Evolutionary conservation across 2,888 invertebrate species (phyloP), one percentile per base, ranked within the genome.

Genomic region (Biston stratarius): DNA sequence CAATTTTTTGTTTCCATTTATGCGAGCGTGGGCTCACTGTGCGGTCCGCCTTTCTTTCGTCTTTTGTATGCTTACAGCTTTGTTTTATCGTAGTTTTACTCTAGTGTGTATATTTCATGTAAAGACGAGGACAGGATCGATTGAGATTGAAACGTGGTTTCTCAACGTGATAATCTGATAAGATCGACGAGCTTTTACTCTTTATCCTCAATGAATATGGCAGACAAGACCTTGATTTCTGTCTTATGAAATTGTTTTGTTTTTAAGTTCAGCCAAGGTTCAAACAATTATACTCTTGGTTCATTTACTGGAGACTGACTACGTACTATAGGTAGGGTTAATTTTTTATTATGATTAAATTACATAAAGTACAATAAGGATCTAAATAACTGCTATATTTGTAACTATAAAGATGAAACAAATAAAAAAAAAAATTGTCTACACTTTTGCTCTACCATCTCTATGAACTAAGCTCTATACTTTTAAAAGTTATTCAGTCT

Each of bases 171-270:
- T 76, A 48, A 61, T 60, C 69, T 61, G 73, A 76, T 76, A 48
- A 61, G 9, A 74, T 62, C 57, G 71, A 81, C 55, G 73, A 83
- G 83, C 81, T 86, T 85, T 83, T 77, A 74, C 67, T 79, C 80
- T 79, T 77, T 84, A 85, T 83, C 84, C 80, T 87, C 83, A 83
- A 81, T 63, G 68, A 85, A 80, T 80, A 82, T 87, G 83, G 83
- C 86, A 83, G 77, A 62, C 71, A 70, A 74, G 81, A 85, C 89
- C 91, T 92, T 91, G 90, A 87, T 5, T 40, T 42, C 12, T 55
- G n/a, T 24, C 82, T 87, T 84, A 83, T 81, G 79, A 88, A 86
- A 86, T 85, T 59, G 85, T 87, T 52, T 86, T 83, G 75, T 79
- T 85, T 77, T 64, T 75, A 74, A 76, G 75, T 82, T 83, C 78